Evolutionary conservation across 2,113 vertebrate genomes (phyloP), one percentile per base, ranked within the genome.

Genomic region (Thunnus thynnus): DNA sequence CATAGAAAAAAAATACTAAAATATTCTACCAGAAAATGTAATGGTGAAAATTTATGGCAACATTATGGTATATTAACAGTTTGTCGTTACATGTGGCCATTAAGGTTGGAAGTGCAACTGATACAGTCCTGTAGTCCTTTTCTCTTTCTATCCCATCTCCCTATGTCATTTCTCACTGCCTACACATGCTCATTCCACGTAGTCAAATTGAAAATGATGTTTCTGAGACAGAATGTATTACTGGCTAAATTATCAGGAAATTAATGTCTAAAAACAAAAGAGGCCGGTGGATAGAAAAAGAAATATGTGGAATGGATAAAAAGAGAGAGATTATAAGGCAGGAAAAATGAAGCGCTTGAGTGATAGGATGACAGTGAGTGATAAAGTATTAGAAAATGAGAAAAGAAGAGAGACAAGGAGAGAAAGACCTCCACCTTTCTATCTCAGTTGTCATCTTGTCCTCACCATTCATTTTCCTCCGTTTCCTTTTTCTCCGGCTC

Each of bases 361-460:
- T 52, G 61, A 77, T 48, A 61, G 70, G 56, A 70, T 14, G 81
- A 69, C 51, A 61, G 47, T 69, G 72, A 86, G 69, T 68, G 81
- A 92, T 75, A 66, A 73, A 68, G 68, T 41, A 62, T 72, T 57
- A 71, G 52, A 70, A 66, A 79, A 87, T 58, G 63, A 82, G 65
- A 64, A 46, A 62, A 65, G 69, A 67, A 51, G 61, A 74, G 44
- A 76, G 55, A 78, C 27, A n/a, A 60, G 58, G 32, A 78, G 51
- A 84, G 54, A 82, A 83, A 73, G 68, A 83, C 76, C 65, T 72
- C 76, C 73, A 88, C 81, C 71, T 71, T 81, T 80, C 73, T 89
- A 90, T 90, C 90, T 79, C 32, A 16, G 52, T 88, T 92, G 92
- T 91, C 91, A 92, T 93, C 90, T 89, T 85, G 89, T 92, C 78